A percentile compares a stretch with the other conserved stretches of the same genome.
Conservation (phyloP, 1,140 invertebrate species). For the Drosophila grimshawi region DNA sequence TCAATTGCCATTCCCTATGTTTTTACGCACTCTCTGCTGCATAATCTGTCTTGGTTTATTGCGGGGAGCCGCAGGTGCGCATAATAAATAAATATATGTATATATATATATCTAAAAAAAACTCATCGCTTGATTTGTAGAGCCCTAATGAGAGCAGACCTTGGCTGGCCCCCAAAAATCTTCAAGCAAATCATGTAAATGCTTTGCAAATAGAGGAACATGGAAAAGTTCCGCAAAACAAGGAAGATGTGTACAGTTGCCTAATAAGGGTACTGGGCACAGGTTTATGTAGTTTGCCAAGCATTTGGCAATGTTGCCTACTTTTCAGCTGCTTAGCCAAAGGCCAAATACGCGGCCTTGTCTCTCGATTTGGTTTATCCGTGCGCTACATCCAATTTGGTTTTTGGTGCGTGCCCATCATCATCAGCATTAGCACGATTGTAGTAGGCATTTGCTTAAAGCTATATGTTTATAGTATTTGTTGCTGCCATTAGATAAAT, state of each 20-base stretch:
- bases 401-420: constrained; percentile 77
- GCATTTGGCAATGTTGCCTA: constrained; percentile 59
- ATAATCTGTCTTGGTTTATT: constrained; percentile 38
- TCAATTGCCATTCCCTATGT: constrained; percentile 43
- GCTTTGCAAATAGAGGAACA: constrained; percentile 49
- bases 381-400: constrained; percentile 60
- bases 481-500: constrained; percentile 62
- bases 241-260: neutral
- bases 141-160: constrained; percentile 69
- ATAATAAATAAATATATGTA: constrained; percentile 54
- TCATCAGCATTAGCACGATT: constrained; percentile 78
- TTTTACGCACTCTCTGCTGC: neutral
- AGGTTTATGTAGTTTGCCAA: constrained; percentile 21
- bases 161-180: constrained; percentile 31
- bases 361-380: constrained; percentile 63
- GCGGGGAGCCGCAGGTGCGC: constrained; percentile 68
- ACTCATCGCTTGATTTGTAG: constrained; percentile 74
- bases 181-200: constrained; percentile 53
- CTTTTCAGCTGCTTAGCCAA: constrained; percentile 59
- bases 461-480: constrained; percentile 3
- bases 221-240: constrained; percentile 22
- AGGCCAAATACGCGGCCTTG: constrained; percentile 28
- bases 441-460: constrained; percentile 26
- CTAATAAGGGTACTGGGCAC: neutral
- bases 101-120: constrained; percentile 49